These are phyloP conservation scores for Steinernema scapterisci DNA, from an alignment of 2,888 invertebrate genomes.

Conservation along the genomic window DNA sequence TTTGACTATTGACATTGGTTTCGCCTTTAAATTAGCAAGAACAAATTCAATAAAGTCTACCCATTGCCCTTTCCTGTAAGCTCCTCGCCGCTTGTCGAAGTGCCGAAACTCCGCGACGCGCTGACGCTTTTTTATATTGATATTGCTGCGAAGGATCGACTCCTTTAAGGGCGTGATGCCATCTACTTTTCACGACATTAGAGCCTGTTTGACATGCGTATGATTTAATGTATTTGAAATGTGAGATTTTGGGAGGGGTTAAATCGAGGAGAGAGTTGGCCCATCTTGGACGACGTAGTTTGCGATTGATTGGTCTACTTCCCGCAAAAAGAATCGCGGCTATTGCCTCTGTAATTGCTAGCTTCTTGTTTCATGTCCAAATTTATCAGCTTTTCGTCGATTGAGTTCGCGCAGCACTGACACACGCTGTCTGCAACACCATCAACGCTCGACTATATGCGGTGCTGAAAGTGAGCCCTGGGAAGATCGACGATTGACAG, in stretches of 20 bases:
- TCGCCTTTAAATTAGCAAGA: slow-evolving; percentile 22
- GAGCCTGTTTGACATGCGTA: slow-evolving; percentile 29
- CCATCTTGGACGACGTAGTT: slow-evolving; percentile 23
- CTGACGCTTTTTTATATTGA: not conserved
- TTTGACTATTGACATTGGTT: slow-evolving; percentile 22
- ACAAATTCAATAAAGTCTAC: slow-evolving; percentile 24
- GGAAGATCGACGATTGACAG: not conserved
- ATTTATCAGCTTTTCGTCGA: slow-evolving; percentile 29
- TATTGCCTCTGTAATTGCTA: slow-evolving; percentile 30
- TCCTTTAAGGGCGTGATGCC: slow-evolving; percentile 14
- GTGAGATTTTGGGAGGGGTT: slow-evolving; percentile 31
- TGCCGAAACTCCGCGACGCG: not conserved
- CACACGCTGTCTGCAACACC: slow-evolving; percentile 29
- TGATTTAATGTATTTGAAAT: slow-evolving; percentile 32
- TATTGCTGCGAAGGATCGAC: not conserved
- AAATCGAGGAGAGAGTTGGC: slow-evolving; percentile 23
- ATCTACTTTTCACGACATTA: slow-evolving; percentile 29
- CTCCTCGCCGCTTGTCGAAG: slow-evolving; percentile 2
- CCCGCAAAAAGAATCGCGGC: slow-evolving; percentile 31
- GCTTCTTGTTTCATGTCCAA: slow-evolving; percentile 30
- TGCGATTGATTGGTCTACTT: slow-evolving; percentile 24
- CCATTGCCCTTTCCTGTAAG: slow-evolving; percentile 29
- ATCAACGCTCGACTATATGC: slow-evolving; percentile 26
- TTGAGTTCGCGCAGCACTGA: slow-evolving; percentile 27
- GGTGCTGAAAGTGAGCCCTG: slow-evolving; percentile 16